phyloP scores from a whole-genome alignment of 2,888 invertebrate species.

The Spodoptera littoralis region DNA sequence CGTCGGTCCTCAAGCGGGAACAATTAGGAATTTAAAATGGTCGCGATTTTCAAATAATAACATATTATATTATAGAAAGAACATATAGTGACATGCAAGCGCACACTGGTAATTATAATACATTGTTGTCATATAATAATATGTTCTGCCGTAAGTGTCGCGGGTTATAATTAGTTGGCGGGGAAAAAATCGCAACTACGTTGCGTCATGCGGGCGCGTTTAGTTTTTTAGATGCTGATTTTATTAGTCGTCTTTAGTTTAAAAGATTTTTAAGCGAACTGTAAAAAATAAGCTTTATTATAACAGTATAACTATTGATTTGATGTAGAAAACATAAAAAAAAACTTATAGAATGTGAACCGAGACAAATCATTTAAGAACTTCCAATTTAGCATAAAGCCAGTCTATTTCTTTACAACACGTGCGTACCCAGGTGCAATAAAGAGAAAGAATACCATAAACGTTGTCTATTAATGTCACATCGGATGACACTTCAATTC shows the following conservation, averaged over 20 bases:
- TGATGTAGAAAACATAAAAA: too few relatives aligned
- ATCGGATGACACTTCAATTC: conserved; percentile 14
- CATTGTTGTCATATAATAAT: conserved; percentile 38
- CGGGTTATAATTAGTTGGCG: conserved; percentile 26
- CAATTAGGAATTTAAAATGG: conserved; percentile 28
- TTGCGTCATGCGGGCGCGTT: conserved; percentile 7
- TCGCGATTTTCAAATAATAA: conserved; percentile 18
- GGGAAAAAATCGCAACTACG: conserved; percentile 19
- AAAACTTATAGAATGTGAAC: too few relatives aligned
- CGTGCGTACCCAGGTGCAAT: conserved; percentile 43
- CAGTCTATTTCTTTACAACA: conserved; percentile 10
- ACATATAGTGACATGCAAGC: conserved; percentile 14
- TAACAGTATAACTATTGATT: too few relatives aligned
- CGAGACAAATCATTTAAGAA: too few relatives aligned
- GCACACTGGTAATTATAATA: conserved; percentile 37
- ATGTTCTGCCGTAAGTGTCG: conserved; percentile 16
- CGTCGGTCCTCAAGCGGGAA: conserved; percentile 7
- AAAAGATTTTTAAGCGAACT: too few relatives aligned
- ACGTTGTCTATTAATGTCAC: conserved; percentile 8
- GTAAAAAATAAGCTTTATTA: too few relatives aligned
- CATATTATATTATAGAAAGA: conserved; percentile 9
- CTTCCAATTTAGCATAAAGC: too few relatives aligned
- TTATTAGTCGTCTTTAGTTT: too few relatives aligned
- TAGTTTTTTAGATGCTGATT: too few relatives aligned
- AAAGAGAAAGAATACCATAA: conserved; percentile 14